phyloP scores from a whole-genome alignment of 92 coral and sea anemone species.

The Palythoa heliodiscus region DNA sequence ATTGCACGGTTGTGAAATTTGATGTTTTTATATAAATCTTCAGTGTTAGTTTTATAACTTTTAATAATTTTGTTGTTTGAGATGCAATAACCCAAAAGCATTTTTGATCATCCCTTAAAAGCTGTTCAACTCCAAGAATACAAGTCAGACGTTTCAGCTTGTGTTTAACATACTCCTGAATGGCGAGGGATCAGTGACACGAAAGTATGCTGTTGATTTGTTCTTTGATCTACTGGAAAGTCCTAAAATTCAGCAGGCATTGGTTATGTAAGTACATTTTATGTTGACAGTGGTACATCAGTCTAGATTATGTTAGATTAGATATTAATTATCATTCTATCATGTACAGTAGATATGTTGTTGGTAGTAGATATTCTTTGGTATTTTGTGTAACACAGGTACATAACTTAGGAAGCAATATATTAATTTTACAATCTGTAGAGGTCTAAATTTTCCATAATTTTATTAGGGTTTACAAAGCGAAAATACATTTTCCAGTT shows the following conservation, averaged over 20 bases:
- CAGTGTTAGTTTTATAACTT: background rate
- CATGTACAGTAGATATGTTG: background rate
- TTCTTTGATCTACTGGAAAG: constrained; percentile 91
- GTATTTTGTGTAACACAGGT: too few species aligned
- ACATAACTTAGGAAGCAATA: too few species aligned
- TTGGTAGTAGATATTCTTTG: too few species aligned
- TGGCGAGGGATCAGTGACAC: constrained; percentile 86
- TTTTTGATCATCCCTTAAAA: constrained; percentile 15
- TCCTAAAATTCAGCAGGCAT: constrained; percentile 90
- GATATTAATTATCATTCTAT: too few species aligned
- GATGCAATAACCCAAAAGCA: background rate
- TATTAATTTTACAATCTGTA: too few species aligned
- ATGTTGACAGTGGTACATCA: background rate
- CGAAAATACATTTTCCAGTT: too few species aligned
- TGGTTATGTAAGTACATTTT: constrained; percentile 69
- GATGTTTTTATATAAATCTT: too few species aligned
- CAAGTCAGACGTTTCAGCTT: constrained; percentile 93
- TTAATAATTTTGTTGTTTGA: background rate
- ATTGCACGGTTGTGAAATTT: too few species aligned
- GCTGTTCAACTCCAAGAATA: constrained; percentile 95
- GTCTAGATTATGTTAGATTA: background rate
- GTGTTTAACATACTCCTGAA: constrained; percentile 88
- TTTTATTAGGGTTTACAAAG: too few species aligned
- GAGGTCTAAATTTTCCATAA: too few species aligned
- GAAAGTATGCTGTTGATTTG: constrained; percentile 93